These are phyloP conservation scores for Artibeus jamaicensis DNA, from an alignment of 2,797 vertebrate species.

Conservation along the genomic window DNA sequence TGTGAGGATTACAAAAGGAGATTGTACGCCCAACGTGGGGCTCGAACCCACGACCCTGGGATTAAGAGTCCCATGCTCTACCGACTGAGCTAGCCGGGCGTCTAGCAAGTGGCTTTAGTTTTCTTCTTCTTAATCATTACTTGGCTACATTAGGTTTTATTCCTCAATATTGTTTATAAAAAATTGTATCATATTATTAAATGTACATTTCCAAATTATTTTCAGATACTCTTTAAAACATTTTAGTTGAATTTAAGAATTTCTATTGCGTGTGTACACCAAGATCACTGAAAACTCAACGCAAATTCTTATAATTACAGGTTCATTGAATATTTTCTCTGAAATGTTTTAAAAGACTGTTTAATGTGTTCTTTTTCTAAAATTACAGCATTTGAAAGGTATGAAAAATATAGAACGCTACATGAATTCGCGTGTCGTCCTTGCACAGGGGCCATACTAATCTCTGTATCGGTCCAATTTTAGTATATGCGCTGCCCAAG, in stretches of 20 bases:
- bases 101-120: rapidly evolving
- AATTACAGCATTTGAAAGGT: neutral
- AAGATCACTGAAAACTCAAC: neutral
- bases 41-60: conserved; percentile 87
- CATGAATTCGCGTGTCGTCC: neutral
- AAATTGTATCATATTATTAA: neutral
- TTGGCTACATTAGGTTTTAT: rapidly evolving
- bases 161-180: rapidly evolving
- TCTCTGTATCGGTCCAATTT: neutral
- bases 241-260: neutral
- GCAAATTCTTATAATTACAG: neutral
- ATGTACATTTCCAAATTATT: neutral
- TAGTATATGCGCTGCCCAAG: neutral
- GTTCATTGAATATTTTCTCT: neutral
- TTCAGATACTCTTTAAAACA: neutral
- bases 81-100: conserved; percentile 87
- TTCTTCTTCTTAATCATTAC: rapidly evolving
- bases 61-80: conserved; percentile 89
- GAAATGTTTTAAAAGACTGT: neutral
- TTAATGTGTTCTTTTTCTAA: neutral
- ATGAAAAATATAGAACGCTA: neutral
- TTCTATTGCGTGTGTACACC: neutral
- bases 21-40: conserved; percentile 88
- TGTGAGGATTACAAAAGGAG: rapidly evolving
- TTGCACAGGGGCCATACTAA: neutral